Base-by-base conservation (phyloP, 1,140 invertebrate genomes). In the Pachypeltis micranthus region DNA sequence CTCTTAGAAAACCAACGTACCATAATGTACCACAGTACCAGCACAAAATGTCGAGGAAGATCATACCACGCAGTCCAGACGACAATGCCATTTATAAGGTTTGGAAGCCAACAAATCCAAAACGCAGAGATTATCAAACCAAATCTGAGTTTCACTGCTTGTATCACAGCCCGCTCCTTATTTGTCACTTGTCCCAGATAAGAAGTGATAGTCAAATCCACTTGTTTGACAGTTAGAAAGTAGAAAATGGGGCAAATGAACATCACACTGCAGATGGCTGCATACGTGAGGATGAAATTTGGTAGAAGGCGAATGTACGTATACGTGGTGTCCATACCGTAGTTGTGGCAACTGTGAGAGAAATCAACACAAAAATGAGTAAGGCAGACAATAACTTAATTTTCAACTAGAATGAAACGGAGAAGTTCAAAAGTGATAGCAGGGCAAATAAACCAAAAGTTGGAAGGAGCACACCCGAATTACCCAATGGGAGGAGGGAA, bases 31-130 rank as follows among this genome's bases (percentile, higher is more conserved):
- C 87, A 90, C 26, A 88, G 72, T 60, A 74, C 75, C 44, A 88
- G 80, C n/a, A 90, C 79, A 12, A 83, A 73, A 69, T 78, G 81
- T 12, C 79, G 74, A 2, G 87, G 86, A 58, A 88, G 75, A 63
- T 84, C 74, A 66, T 84, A 83, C 87, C 87, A 90, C 63, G 85
- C 76, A 0, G 80, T 82, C 87, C 87, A 90, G 3, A 91, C 69
- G 12, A 90, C 70, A 55, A 88, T 71, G 7, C 85, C 86, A 72
- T 88, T 90, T 3, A 90, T 75, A 19, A 91, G 71, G 75, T 91
- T 91, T 12, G 88, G 87, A 44, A 86, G 64, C 88, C 88, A 91
- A 70, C 88, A 91, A 21, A 89, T 65, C 70, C 88, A 90, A 73
- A 89, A 91, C 1, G 84, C 85, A 1, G 84, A 68, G 73, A 87